Percentiles rank a stretch among this genome's conserved stretches.
phyloP scores from a whole-genome alignment of 2,113 vertebrate genomes.

The Myotis davidii region DNA sequence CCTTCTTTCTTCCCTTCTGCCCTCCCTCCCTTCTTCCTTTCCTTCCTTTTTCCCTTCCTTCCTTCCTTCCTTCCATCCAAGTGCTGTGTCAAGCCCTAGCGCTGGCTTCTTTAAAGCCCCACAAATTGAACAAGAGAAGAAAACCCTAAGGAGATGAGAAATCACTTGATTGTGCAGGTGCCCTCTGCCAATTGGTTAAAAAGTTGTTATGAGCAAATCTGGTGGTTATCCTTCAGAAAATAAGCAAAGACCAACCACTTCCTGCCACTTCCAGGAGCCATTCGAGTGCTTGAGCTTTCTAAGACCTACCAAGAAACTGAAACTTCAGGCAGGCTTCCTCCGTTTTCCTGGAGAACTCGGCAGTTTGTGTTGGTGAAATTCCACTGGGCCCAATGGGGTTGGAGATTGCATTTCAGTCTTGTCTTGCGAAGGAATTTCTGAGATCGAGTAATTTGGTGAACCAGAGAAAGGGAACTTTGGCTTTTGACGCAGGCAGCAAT shows the following conservation, averaged over 20 bases:
- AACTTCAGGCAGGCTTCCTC: background rate
- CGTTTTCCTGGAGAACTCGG: slow-evolving; percentile 57
- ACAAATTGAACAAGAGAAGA: background rate
- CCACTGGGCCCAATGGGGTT: slow-evolving; percentile 58
- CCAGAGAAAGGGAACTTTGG: slow-evolving; percentile 73
- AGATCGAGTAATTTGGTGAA: slow-evolving; percentile 71
- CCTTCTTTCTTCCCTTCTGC: fast-evolving
- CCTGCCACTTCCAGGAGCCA: slow-evolving; percentile 63
- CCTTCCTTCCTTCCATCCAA: background rate
- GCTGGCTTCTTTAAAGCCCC: background rate
- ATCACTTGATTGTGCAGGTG: slow-evolving; percentile 16
- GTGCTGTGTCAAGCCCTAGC: background rate
- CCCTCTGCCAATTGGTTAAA: slow-evolving; percentile 55
- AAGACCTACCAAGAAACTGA: slow-evolving; percentile 60
- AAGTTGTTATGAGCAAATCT: slow-evolving; percentile 71
- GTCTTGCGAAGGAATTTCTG: slow-evolving; percentile 59
- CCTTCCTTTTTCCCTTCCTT: fast-evolving
- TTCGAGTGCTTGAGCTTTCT: slow-evolving; percentile 33
- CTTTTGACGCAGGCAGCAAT: slow-evolving; percentile 64
- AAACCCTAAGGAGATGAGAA: background rate
- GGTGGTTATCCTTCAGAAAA: slow-evolving; percentile 79
- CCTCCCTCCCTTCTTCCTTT: fast-evolving
- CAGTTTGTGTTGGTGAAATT: slow-evolving; percentile 69
- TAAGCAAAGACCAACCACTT: slow-evolving; percentile 78
- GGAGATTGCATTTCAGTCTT: slow-evolving; percentile 65